Conservation (phyloP, 2,113 vertebrate genomes). For the Chionis minor region DNA sequence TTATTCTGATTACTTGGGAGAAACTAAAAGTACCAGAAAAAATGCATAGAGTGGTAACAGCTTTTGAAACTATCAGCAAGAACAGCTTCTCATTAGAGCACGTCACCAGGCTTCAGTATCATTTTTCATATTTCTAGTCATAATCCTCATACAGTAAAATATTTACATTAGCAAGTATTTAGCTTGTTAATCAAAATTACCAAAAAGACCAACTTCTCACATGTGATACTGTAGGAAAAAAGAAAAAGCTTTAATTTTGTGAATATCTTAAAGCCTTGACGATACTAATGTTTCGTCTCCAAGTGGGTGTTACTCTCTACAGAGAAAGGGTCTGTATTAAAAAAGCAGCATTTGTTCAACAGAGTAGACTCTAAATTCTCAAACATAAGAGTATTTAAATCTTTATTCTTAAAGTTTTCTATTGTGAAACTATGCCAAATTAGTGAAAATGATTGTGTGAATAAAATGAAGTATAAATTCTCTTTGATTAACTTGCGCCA, state of each 20-base stretch:
- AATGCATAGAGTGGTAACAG: not conserved
- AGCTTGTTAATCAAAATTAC: not conserved
- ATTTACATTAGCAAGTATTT: not conserved
- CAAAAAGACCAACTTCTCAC: not conserved
- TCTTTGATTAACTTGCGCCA: not conserved
- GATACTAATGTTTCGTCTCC: not conserved
- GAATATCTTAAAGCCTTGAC: not conserved
- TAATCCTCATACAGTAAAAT: not conserved
- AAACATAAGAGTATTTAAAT: not conserved
- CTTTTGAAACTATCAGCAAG: not conserved
- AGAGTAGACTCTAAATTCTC: not conserved
- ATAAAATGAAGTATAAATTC: not conserved
- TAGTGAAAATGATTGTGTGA: not conserved
- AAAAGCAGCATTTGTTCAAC: not conserved
- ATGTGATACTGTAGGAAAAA: not conserved
- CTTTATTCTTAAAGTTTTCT: not conserved
- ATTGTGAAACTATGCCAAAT: not conserved
- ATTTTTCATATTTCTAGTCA: not conserved
- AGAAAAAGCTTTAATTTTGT: not conserved
- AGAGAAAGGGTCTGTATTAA: not conserved
- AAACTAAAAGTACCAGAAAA: not conserved
- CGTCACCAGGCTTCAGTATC: rapidly evolving
- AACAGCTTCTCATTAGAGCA: not conserved
- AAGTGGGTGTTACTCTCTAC: not conserved
- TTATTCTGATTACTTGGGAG: not conserved